phyloP scores from a whole-genome alignment of 2,113 vertebrate genomes.

The Ochotona curzoniae region DNA sequence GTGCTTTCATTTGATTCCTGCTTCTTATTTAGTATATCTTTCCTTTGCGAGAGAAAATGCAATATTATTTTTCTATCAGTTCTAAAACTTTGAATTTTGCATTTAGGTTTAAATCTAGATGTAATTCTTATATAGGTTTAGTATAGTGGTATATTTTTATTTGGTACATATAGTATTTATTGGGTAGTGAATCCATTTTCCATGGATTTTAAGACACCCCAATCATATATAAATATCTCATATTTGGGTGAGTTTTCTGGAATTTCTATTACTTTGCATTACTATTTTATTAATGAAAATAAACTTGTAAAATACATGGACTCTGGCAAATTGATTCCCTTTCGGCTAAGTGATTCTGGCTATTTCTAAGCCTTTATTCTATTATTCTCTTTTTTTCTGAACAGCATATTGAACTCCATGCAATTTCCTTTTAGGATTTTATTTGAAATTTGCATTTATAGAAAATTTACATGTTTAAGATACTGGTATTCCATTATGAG shows the following conservation, averaged over 20 bases:
- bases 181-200: constrained; percentile 10
- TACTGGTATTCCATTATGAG: not conserved
- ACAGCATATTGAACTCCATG: not conserved
- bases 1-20: constrained; percentile 22
- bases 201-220: not conserved
- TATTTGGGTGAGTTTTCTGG: not conserved
- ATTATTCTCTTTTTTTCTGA: constrained; percentile 2
- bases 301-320: not conserved
- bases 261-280: not conserved
- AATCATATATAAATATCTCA: not conserved
- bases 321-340: not conserved
- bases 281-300: not conserved
- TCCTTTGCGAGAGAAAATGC: not conserved
- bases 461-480: constrained; percentile 20
- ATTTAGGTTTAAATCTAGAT: constrained; percentile 38
- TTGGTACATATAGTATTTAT: constrained; percentile 2
- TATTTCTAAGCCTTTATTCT: constrained; percentile 30
- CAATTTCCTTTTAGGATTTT: not conserved
- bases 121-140: constrained; percentile 22
- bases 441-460: constrained; percentile 3
- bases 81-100: constrained; percentile 27
- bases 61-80: not conserved
- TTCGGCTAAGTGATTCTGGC: not conserved
- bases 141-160: not conserved
- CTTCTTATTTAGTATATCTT: constrained; percentile 25